phyloP scores from a whole-genome alignment of 2,113 vertebrate genomes.

The Symphodus melops region DNA sequence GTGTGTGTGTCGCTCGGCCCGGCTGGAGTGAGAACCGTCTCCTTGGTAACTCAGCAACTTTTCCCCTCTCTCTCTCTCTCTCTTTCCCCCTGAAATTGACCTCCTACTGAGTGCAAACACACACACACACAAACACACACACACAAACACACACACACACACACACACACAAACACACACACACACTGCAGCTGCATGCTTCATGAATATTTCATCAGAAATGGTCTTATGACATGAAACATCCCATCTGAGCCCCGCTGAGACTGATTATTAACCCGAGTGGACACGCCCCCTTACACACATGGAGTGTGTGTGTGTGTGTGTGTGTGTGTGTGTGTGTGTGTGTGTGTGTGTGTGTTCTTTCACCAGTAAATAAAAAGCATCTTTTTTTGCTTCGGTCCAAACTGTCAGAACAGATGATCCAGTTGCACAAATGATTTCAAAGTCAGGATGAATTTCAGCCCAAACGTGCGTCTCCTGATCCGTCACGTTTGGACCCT shows the following conservation, averaged over 20 bases:
- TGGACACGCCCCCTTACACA: conserved; percentile 11
- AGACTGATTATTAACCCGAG: conserved; percentile 40
- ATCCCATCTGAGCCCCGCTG: conserved; percentile 47
- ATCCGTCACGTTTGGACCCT: too few species aligned
- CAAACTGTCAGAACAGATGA: too few species aligned
- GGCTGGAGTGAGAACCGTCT: conserved; percentile 68
- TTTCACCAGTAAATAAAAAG: too few species aligned
- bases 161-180: conserved; percentile 14
- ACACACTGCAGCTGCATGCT: conserved; percentile 30
- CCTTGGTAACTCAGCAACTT: conserved; percentile 73
- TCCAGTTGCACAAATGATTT: too few species aligned
- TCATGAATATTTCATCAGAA: conserved; percentile 70
- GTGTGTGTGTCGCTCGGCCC: conserved; percentile 37
- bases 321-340: too few species aligned
- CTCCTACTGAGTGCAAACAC: conserved; percentile 69
- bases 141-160: neutral
- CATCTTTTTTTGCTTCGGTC: too few species aligned
- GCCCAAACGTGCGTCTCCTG: too few species aligned
- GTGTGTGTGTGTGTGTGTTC: too few species aligned
- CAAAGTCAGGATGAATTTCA: too few species aligned
- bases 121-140: conserved; percentile 24
- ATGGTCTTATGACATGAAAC: conserved; percentile 69
- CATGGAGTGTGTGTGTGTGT: neutral
- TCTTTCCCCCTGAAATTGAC: conserved; percentile 67
- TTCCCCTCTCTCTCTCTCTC: conserved; percentile 35